phyloP scores from a whole-genome alignment of 2,113 vertebrate genomes.

The Choloepus hoffmanni region DNA sequence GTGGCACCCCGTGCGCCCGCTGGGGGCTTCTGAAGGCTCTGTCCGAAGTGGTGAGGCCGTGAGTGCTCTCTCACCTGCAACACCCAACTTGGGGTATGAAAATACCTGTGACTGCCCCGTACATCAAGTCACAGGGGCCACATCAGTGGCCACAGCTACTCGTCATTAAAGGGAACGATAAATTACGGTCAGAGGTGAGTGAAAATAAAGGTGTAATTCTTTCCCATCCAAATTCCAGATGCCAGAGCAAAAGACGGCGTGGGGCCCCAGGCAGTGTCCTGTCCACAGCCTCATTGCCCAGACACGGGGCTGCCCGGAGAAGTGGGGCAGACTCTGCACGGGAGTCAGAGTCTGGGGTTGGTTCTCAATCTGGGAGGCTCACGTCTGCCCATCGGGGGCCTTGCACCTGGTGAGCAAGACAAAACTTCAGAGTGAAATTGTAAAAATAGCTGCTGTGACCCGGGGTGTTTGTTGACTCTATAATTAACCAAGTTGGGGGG shows the following conservation, averaged over 20 bases:
- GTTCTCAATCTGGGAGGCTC: not conserved
- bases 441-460: not conserved
- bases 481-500: not conserved
- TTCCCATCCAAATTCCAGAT: not conserved
- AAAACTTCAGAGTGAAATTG: not conserved
- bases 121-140: fast-evolving
- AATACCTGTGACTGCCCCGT: fast-evolving
- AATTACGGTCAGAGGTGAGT: not conserved
- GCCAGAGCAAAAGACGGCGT: no score
- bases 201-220: not conserved
- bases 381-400: not conserved
- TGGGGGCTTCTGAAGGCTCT: no score
- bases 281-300: not conserved
- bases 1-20: no score
- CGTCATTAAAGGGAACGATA: not conserved
- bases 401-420: not conserved
- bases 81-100: fast-evolving
- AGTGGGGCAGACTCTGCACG: not conserved
- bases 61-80: not conserved
- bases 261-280: not conserved
- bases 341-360: not conserved
- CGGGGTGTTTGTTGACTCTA: not conserved
- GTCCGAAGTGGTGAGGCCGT: no score
- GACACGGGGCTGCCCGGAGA: not conserved
- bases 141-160: no score